Base-by-base conservation (phyloP, 2,113 vertebrate genomes). In the Rhabdomys dilectus region DNA sequence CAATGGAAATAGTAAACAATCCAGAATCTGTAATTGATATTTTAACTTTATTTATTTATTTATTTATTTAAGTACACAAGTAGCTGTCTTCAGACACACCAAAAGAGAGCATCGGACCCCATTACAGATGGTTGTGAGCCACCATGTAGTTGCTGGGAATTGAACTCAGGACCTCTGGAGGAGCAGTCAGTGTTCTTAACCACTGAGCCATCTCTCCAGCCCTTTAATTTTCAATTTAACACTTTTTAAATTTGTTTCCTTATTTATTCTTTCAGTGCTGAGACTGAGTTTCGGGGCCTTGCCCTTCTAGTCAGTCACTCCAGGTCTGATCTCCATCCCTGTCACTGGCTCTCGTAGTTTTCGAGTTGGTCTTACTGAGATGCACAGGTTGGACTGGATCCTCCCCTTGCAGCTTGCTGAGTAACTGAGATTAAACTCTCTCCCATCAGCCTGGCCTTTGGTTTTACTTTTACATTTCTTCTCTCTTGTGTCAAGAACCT, bases 391-490 rank as follows among this genome's bases (percentile, higher is more conserved):
- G 31, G 19, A 17, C 34, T 70, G 10, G 31, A 87, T 48, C 21
- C 42, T 51, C 26, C 48, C 16, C 16, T 66, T 86, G 58, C 42
- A 66, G 29, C 17, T 19, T 70, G 62, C 62, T 53, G 26, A 51
- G 64, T 51, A 31, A n/a, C 42, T 68, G 60, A 31, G 29, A 48
- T 66, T 34, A 66, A 86, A 60, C 15, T 29, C 58, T 85, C 5
- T 16, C 64, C 60, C 58, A 48, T 45, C 60, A 66, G 62, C 85
- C 17, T 21, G 10, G 42, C 45, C 13, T 95, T 91, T 70, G 3
- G n/a, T 68, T 96, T 96, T 85, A 29, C 91, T 75, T 96, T 73
- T 92, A 6, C 72, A 51, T 86, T 92, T 96, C 19, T 93, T 93
- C 81, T 72, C 26, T 88, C 39, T 66, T 87, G 42, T 53, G 34